These are phyloP conservation scores for Gephyroberyx darwinii DNA, from an alignment of 2,797 vertebrate genomes.

Conservation along the genomic window DNA sequence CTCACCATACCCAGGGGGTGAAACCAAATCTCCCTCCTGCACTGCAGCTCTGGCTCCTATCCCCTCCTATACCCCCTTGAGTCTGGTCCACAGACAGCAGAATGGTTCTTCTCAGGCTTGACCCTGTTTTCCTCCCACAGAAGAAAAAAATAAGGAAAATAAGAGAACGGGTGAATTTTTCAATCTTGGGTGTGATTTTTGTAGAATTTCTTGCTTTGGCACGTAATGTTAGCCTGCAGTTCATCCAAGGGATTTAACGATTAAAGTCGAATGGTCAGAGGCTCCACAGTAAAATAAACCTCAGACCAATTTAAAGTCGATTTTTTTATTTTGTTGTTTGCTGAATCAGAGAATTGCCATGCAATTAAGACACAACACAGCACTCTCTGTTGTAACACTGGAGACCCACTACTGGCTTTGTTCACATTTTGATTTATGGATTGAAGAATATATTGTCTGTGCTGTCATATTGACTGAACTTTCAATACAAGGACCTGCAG, in stretches of 20 bases:
- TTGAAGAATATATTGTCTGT: background rate
- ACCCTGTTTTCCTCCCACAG: slow-evolving; percentile 46
- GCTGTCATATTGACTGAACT: background rate
- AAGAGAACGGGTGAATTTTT: slow-evolving; percentile 24
- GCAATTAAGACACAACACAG: background rate
- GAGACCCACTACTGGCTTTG: background rate
- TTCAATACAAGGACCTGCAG: background rate
- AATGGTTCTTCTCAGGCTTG: slow-evolving; percentile 67
- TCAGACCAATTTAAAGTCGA: background rate
- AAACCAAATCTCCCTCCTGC: slow-evolving; percentile 72
- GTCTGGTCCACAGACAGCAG: slow-evolving; percentile 55
- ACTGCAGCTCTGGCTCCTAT: slow-evolving; percentile 67
- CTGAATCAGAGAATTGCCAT: background rate
- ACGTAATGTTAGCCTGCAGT: background rate
- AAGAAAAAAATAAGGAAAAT: slow-evolving; percentile 17
- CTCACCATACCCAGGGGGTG: slow-evolving; percentile 65
- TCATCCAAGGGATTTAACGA: background rate
- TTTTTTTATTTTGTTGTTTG: background rate
- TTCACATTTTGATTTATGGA: background rate
- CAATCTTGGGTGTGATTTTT: slow-evolving; percentile 13
- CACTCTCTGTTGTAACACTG: too few species aligned
- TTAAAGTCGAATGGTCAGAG: background rate
- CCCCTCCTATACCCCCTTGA: slow-evolving; percentile 58
- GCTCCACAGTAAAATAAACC: background rate
- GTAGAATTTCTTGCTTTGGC: slow-evolving; percentile 23